A percentile compares a stretch with the other conserved stretches of the same genome.
Evolutionary conservation across 2,113 vertebrate genomes (phyloP).

Genomic region (Sinosuthora webbiana): DNA sequence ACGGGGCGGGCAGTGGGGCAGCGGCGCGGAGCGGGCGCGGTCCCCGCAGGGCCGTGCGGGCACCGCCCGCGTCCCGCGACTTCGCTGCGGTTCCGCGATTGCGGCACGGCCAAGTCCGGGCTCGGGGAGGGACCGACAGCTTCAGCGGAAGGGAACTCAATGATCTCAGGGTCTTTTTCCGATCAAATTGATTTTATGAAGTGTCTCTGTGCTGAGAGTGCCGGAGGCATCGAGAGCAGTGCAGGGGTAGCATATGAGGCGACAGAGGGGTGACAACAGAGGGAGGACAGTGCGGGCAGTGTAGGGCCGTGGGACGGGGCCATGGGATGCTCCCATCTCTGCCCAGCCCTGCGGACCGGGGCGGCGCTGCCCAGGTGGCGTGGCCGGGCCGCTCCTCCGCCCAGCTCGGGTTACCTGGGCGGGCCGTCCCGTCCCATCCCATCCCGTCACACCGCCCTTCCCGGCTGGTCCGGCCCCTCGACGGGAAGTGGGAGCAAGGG

Average conservation of each 20-base stretch:
- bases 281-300: no score
- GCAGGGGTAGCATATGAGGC: rapidly evolving
- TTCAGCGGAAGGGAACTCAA: background rate
- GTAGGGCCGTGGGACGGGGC: no score
- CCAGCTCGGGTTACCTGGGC: conserved; percentile 38
- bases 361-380: background rate
- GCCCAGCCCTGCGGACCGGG: background rate
- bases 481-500: background rate
- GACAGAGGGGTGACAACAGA: background rate
- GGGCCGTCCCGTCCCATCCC: background rate
- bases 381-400: background rate
- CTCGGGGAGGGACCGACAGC: background rate
- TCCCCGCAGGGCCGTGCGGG: background rate
- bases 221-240: background rate
- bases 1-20: background rate
- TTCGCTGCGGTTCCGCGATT: rapidly evolving
- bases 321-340: rapidly evolving
- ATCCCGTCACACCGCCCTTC: background rate
- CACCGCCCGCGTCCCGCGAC: background rate
- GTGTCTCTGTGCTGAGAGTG: background rate
- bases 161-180: background rate
- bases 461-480: conserved; percentile 22
- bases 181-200: background rate
- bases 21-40: background rate
- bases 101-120: background rate